These are phyloP conservation scores for Orchesella flavescens DNA, from an alignment of 2,888 invertebrate genomes.

Conservation along the genomic window DNA sequence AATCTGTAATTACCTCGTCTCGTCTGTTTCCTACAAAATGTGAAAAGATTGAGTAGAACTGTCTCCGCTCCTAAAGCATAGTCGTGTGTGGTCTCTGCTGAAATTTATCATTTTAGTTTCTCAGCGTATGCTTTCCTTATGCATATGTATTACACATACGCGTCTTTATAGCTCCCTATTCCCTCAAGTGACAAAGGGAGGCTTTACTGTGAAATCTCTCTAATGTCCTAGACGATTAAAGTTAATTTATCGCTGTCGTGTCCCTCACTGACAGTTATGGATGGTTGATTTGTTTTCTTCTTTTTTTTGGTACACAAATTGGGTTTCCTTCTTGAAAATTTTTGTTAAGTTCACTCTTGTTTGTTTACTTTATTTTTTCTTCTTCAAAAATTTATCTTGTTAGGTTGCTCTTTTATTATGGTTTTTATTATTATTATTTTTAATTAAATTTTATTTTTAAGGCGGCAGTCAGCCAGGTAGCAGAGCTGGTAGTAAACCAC, in stretches of 20 bases:
- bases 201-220: neutral
- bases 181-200: neutral
- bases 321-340: neutral
- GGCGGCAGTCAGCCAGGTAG: constrained; percentile 87
- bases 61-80: neutral
- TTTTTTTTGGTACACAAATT: neutral
- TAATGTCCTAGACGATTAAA: constrained; percentile 25
- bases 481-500: constrained; percentile 90
- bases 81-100: neutral
- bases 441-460: constrained; percentile 59
- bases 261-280: constrained; percentile 14
- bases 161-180: neutral
- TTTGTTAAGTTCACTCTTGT: constrained; percentile 7
- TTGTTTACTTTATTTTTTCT: constrained; percentile 3
- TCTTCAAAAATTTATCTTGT: neutral
- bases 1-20: constrained; percentile 21
- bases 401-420: constrained; percentile 21
- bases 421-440: constrained; percentile 25
- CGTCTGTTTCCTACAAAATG: neutral
- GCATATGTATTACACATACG: too few relatives aligned
- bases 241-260: constrained; percentile 15
- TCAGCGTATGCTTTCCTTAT: too few relatives aligned
- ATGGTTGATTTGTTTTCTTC: constrained; percentile 14
- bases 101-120: constrained; percentile 18
- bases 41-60: constrained; percentile 28